phyloP scores from a whole-genome alignment of 1,140 invertebrate genomes.

The Rhyacophila brunnea region DNA sequence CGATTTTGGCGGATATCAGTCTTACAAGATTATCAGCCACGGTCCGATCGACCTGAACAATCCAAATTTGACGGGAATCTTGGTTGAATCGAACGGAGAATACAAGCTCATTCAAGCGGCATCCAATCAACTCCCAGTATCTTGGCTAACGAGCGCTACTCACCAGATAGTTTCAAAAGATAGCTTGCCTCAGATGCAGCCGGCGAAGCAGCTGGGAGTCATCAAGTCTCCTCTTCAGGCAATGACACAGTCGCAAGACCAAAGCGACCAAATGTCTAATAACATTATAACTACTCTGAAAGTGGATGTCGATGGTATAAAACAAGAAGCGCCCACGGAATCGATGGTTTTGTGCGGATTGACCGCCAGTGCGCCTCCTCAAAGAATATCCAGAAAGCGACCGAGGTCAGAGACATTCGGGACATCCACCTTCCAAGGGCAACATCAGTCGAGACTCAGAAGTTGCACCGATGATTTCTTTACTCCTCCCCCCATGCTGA shows the following conservation, averaged over 20 bases:
- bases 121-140: constrained; percentile 37
- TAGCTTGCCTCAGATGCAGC: constrained; percentile 20
- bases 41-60: constrained; percentile 60
- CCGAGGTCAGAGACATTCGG: constrained; percentile 49
- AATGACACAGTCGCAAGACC: neutral
- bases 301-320: constrained; percentile 27
- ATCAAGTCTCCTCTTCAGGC: constrained; percentile 13
- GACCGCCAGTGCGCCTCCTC: constrained; percentile 63
- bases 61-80: constrained; percentile 58
- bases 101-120: constrained; percentile 63
- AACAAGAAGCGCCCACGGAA: constrained; percentile 17
- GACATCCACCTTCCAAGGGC: constrained; percentile 49
- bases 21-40: constrained; percentile 63
- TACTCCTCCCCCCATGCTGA: constrained; percentile 90
- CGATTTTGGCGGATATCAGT: constrained; percentile 57
- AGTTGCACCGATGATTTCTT: constrained; percentile 66
- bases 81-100: constrained; percentile 64
- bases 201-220: constrained; percentile 20
- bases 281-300: constrained; percentile 24
- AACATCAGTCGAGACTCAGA: constrained; percentile 57
- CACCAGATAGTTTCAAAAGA: constrained; percentile 33
- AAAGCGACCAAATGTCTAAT: constrained; percentile 8
- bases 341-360: constrained; percentile 62
- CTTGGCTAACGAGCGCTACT: constrained; percentile 28
- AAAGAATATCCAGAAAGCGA: constrained; percentile 57